phyloP scores from a whole-genome alignment of 35 echinoderm and acorn worm genomes.

The Antedon bifida region DNA sequence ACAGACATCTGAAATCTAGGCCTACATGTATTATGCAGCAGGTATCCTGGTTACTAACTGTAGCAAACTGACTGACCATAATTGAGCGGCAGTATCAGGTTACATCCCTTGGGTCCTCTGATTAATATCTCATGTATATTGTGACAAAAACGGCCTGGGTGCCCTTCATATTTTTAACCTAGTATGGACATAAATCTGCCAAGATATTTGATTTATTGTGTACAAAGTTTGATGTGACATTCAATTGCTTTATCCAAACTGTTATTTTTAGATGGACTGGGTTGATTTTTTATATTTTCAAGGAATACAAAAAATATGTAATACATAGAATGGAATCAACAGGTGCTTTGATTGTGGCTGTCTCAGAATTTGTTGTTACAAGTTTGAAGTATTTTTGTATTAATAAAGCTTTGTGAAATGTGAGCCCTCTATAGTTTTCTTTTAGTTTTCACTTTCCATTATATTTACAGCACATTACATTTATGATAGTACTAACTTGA shows the following conservation, averaged over 20 bases:
- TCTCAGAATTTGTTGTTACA: too few species aligned
- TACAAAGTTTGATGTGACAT: background rate
- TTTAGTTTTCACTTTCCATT: too few species aligned
- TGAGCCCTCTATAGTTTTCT: too few species aligned
- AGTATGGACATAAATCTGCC: background rate
- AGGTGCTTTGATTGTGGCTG: too few species aligned
- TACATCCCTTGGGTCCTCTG: background rate
- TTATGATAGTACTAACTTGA: too few species aligned
- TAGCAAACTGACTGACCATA: background rate
- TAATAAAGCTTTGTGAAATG: too few species aligned
- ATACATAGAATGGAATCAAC: too few species aligned
- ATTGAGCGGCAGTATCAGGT: background rate
- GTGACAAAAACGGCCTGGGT: background rate
- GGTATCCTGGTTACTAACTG: background rate
- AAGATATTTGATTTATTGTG: background rate
- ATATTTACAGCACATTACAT: too few species aligned
- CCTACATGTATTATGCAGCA: background rate
- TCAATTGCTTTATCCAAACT: background rate
- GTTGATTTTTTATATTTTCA: too few species aligned
- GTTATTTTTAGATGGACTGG: background rate
- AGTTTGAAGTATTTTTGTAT: too few species aligned
- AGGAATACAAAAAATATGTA: too few species aligned
- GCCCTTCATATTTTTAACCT: background rate
- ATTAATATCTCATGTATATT: background rate
- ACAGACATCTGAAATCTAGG: background rate